Conservation (phyloP, 2,113 vertebrate species). For the Tauraco erythrolophus region DNA sequence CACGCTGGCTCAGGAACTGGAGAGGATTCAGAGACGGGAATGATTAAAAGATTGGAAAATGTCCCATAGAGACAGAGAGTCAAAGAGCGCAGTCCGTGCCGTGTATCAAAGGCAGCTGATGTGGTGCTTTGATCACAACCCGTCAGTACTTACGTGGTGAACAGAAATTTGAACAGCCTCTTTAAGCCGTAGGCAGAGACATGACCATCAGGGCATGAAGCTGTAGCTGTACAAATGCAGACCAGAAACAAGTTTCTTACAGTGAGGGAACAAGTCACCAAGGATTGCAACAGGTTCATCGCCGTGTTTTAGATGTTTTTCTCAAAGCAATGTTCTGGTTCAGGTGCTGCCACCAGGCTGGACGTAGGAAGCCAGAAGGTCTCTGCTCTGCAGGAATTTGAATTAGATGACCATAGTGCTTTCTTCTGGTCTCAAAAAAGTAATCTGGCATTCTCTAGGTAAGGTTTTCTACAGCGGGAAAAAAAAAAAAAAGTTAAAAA, state of each 20-base stretch:
- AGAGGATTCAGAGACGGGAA: neutral
- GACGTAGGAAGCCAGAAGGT: neutral
- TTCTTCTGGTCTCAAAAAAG: neutral
- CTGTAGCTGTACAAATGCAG: neutral
- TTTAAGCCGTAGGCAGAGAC: neutral
- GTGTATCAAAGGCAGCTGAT: neutral
- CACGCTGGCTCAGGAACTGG: neutral
- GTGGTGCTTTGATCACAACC: neutral
- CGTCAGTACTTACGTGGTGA: accelerated
- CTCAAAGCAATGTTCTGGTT: neutral
- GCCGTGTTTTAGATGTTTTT: neutral
- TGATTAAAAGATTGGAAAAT: neutral
- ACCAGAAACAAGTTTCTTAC: neutral
- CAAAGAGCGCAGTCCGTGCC: neutral
- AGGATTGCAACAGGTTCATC: neutral
- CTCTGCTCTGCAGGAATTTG: neutral
- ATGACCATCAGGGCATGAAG: neutral
- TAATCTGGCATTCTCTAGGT: neutral
- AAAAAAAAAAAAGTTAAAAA: neutral
- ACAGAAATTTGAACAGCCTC: neutral
- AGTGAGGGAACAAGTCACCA: neutral
- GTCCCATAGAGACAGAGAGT: neutral
- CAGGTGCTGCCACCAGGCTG: neutral
- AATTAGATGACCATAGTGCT: neutral
- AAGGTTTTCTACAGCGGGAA: neutral